Base-by-base conservation (phyloP, 2,888 invertebrate species). In the Thera britannica region DNA sequence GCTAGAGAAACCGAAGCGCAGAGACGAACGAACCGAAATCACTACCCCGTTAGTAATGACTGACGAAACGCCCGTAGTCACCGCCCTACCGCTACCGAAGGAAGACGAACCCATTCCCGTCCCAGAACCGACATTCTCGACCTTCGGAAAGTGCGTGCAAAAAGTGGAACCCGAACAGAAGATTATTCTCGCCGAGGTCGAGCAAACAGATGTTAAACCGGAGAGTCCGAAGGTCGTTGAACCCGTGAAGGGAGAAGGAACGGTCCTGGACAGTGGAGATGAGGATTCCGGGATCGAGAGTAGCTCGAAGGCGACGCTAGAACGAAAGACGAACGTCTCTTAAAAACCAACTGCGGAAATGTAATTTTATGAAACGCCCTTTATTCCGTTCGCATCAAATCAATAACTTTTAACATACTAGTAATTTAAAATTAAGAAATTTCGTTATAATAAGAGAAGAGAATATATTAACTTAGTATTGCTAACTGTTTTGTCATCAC, bases 251-350 rank as follows among this genome's bases (percentile, higher is more conserved):
- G 95, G 95, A 0, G 95, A 95, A 78, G 95, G 95, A 1, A 95
- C 95, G 55, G 90, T 95, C 46, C 80, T 95, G 55, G 96, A 96
- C 83, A 95, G 95, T 78, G 95, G 95, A 0, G 95, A 95, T 77
- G 95, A 95, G 75, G 95, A 95, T 80, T 95, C 95, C 41, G 95
- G 95, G 3, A 95, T 95, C 58, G 95, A 95, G 81, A 95, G 95
- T 75, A 95, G 95, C 82, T 90, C 94, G 51, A 94, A 94, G 69
- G 93, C 94, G 1, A 95, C 95, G 7, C 89, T 95, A 46, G 95
- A 95, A 79, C 87, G 95, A 58, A 89, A 87, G 71, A 80, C 86
- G 12, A 86, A 90, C 74, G 84, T 90, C 69, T 89, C 88, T 51
- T 89, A 90, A 59, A 52, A 58, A 54, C 9, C 0, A 52, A 52